Conservation (phyloP, 2,797 vertebrate species). For the Masticophis lateralis region DNA sequence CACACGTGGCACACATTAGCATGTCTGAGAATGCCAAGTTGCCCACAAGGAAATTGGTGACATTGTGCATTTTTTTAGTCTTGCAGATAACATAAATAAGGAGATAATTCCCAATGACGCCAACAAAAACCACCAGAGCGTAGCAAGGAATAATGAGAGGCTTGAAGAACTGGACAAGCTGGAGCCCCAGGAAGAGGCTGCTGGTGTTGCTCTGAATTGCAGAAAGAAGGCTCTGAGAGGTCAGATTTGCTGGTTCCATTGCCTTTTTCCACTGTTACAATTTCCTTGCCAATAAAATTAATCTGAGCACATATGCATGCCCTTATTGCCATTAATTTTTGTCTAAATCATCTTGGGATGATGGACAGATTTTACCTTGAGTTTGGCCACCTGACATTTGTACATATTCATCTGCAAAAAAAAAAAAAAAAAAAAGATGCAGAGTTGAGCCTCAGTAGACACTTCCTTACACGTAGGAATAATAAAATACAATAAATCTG, state of each 20-base stretch:
- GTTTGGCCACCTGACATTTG: constrained; percentile 40
- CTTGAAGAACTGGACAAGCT: constrained; percentile 69
- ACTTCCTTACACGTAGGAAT: constrained; percentile 34
- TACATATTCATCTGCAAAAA: constrained; percentile 50
- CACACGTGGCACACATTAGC: constrained; percentile 66
- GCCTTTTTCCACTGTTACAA: constrained; percentile 39
- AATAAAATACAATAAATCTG: constrained; percentile 44
- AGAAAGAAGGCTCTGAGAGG: constrained; percentile 63
- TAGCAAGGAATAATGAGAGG: constrained; percentile 67
- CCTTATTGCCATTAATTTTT: neutral
- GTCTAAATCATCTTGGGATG: constrained; percentile 27
- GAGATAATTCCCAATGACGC: constrained; percentile 67
- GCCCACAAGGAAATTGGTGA: constrained; percentile 71
- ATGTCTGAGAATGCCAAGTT: constrained; percentile 69
- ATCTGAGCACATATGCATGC: neutral
- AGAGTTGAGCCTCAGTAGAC: constrained; percentile 42
- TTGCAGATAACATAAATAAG: constrained; percentile 68
- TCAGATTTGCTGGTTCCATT: constrained; percentile 67
- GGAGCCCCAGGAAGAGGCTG: constrained; percentile 64
- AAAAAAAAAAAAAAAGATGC: constrained; percentile 13
- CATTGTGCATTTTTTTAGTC: constrained; percentile 67
- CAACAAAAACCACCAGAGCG: constrained; percentile 62
- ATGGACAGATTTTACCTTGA: constrained; percentile 48
- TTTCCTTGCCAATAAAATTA: constrained; percentile 30
- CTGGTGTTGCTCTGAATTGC: constrained; percentile 60